A percentile compares a stretch with the other conserved stretches of the same genome.
Conservation (phyloP, 2,888 invertebrate genomes). For the Chromoteleia sp. region DNA sequence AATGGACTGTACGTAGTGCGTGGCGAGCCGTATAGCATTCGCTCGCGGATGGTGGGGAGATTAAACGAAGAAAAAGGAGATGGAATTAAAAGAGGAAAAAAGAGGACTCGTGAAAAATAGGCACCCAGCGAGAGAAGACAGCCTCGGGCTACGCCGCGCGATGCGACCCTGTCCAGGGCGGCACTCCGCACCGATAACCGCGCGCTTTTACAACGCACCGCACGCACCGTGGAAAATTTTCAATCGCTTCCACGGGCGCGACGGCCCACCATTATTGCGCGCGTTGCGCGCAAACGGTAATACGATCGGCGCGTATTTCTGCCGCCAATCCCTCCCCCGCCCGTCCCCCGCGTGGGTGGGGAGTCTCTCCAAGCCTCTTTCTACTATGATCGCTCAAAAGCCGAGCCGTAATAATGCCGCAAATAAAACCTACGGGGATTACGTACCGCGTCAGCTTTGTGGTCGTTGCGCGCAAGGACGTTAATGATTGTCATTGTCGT, state of each 20-base stretch:
- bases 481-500: slow-evolving; percentile 60
- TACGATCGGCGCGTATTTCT: slow-evolving; percentile 54
- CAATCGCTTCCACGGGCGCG: slow-evolving; percentile 72
- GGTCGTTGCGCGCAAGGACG: slow-evolving; percentile 46
- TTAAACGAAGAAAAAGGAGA: slow-evolving; percentile 79
- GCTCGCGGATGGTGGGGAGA: slow-evolving; percentile 75
- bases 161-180: slow-evolving; percentile 81
- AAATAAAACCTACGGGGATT: slow-evolving; percentile 33
- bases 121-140: slow-evolving; percentile 81
- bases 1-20: slow-evolving; percentile 65
- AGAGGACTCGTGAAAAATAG: slow-evolving; percentile 82
- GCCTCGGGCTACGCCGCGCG: slow-evolving; percentile 80
- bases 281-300: slow-evolving; percentile 28
- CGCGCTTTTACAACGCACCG: slow-evolving; percentile 47
- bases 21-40: slow-evolving; percentile 67
- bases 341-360: slow-evolving; percentile 63
- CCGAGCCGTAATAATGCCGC: slow-evolving; percentile 43
- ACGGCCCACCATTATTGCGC: slow-evolving; percentile 38
- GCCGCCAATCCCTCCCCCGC: slow-evolving; percentile 49
- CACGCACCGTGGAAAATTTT: slow-evolving; percentile 78
- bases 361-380: slow-evolving; percentile 11
- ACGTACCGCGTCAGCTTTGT: slow-evolving; percentile 24
- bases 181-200: slow-evolving; percentile 75
- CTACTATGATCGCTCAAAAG: slow-evolving; percentile 20
- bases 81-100: slow-evolving; percentile 76